Conservation (phyloP, 2,888 invertebrate species). For the Andrena dorsata region DNA sequence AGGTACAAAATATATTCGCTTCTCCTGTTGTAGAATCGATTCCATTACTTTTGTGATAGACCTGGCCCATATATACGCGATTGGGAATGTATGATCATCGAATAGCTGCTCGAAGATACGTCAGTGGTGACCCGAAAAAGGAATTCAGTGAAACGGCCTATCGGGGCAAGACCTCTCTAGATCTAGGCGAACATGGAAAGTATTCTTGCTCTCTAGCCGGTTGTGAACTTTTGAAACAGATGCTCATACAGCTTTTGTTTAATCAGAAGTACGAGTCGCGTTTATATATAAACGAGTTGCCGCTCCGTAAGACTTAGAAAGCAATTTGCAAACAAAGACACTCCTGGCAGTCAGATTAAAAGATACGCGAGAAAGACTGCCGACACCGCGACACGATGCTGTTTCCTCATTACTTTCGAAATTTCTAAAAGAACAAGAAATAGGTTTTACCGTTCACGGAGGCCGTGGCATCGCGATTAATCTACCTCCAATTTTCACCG, state of each 20-base stretch:
- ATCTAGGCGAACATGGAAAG: conserved; percentile 62
- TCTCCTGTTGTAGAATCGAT: not conserved
- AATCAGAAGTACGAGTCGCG: conserved; percentile 21
- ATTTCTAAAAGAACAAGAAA: conserved; percentile 4
- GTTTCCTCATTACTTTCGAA: conserved; percentile 12
- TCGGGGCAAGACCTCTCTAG: conserved; percentile 10
- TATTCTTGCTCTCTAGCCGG: conserved; percentile 26
- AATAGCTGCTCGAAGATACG: conserved; percentile 6
- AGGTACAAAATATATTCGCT: not conserved
- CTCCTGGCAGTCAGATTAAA: conserved; percentile 10
- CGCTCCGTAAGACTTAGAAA: not conserved
- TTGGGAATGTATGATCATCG: not conserved
- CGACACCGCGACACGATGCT: conserved; percentile 3
- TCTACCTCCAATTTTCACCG: conserved; percentile 13
- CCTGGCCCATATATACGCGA: not conserved
- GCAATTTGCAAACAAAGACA: conserved; percentile 20
- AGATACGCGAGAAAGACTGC: conserved; percentile 20
- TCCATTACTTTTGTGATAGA: not conserved
- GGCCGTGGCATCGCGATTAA: conserved; percentile 34
- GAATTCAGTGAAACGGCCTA: conserved; percentile 40
- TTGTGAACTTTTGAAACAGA: conserved; percentile 39
- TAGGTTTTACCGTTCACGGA: conserved; percentile 28
- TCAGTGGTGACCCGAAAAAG: conserved; percentile 39
- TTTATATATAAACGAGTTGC: conserved; percentile 10
- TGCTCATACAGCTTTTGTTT: conserved; percentile 19